A percentile compares a stretch with the other conserved stretches of the same genome.
Evolutionary conservation across 2,888 invertebrate genomes (phyloP).

Genomic region (Exephanes ischioxanthus): DNA sequence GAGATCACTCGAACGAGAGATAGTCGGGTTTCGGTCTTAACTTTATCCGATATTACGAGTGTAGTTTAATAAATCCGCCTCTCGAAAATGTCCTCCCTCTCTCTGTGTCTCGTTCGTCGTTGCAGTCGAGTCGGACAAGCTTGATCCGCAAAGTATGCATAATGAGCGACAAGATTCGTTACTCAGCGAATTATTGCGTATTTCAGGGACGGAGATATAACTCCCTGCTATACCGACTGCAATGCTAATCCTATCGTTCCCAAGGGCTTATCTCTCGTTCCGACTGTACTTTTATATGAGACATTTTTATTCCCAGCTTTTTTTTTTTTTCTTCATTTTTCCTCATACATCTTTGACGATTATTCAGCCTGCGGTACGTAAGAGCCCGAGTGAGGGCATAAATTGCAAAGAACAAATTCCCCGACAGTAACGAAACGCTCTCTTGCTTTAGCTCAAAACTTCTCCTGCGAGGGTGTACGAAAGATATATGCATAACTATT

Average conservation of each 20-base stretch:
- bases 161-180: slow-evolving; percentile 28
- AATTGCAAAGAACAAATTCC: slow-evolving; percentile 44
- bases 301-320: neutral
- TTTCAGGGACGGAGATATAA: slow-evolving; percentile 19
- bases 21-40: neutral
- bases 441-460: slow-evolving; percentile 11
- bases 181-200: slow-evolving; percentile 26
- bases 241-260: neutral
- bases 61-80: slow-evolving; percentile 36
- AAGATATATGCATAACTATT: slow-evolving; percentile 30
- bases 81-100: slow-evolving; percentile 39
- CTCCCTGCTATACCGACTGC: neutral
- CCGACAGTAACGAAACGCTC: slow-evolving; percentile 26
- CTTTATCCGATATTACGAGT: slow-evolving; percentile 20
- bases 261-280: neutral
- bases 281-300: neutral
- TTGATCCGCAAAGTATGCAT: slow-evolving; percentile 42
- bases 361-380: slow-evolving; percentile 15
- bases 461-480: neutral
- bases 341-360: neutral
- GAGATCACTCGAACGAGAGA: slow-evolving; percentile 15
- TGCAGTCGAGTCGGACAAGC: slow-evolving; percentile 46
- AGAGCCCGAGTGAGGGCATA: slow-evolving; percentile 11
- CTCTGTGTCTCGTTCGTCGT: slow-evolving; percentile 48
- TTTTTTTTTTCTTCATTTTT: neutral